Conservation (phyloP, 2,113 vertebrate genomes). For the Scytalopus superciliaris region DNA sequence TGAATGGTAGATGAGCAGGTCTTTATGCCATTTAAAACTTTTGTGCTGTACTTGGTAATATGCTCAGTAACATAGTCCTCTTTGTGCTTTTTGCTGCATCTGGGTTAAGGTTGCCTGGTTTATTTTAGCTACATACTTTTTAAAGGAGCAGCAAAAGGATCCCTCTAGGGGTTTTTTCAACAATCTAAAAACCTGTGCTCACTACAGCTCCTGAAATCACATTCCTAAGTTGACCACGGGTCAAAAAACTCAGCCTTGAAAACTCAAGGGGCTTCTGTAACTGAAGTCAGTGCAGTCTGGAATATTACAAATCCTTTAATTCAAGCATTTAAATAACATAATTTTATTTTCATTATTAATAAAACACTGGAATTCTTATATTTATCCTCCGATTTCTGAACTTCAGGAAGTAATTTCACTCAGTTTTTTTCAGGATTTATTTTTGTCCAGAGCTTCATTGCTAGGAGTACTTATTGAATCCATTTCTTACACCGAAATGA, state of each 20-base stretch:
- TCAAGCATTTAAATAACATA: neutral
- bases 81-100: neutral
- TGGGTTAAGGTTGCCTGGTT: neutral
- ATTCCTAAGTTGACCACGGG: neutral
- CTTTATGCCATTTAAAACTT: neutral
- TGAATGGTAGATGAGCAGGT: neutral
- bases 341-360: neutral
- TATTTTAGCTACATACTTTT: neutral
- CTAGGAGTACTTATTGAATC: neutral
- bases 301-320: neutral
- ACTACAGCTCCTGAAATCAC: neutral
- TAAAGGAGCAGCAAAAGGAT: neutral
- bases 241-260: neutral
- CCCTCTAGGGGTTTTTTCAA: neutral
- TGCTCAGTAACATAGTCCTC: neutral
- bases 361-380: neutral
- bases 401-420: neutral
- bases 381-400: neutral
- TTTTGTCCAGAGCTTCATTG: neutral
- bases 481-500: neutral
- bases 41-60: neutral
- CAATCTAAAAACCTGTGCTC: neutral
- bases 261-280: neutral
- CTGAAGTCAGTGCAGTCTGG: neutral
- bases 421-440: neutral